phyloP scores from a whole-genome alignment of 2,113 vertebrate genomes.

The Myanophis thanlyinensis region DNA sequence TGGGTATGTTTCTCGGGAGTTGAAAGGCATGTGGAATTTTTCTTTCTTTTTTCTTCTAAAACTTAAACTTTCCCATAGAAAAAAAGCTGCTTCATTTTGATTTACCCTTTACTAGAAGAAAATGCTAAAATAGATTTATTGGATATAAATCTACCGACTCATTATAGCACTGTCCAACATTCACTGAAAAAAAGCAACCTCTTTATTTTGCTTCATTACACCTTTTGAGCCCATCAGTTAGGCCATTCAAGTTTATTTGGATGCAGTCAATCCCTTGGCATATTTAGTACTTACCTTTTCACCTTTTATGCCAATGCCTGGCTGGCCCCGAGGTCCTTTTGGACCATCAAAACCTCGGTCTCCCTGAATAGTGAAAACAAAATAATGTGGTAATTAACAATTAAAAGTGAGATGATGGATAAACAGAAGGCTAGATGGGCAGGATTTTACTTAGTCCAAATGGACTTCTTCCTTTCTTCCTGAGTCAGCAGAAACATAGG shows the following conservation, averaged over 20 bases:
- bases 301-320: constrained; percentile 84
- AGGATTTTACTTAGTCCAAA: constrained; percentile 3
- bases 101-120: constrained; percentile 47
- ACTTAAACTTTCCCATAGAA: constrained; percentile 50
- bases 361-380: constrained; percentile 70
- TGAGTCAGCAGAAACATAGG: not conserved
- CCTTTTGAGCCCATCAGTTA: constrained; percentile 53
- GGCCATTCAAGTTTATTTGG: constrained; percentile 18
- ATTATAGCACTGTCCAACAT: constrained; percentile 40
- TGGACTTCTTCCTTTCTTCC: not conserved
- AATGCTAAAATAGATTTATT: constrained; percentile 54
- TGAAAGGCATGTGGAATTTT: constrained; percentile 21
- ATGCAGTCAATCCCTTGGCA: constrained; percentile 40
- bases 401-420: not conserved
- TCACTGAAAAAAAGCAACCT: constrained; percentile 25
- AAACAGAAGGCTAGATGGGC: not conserved
- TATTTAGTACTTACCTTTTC: constrained; percentile 81
- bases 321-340: constrained; percentile 79
- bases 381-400: constrained; percentile 19
- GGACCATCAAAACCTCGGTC: constrained; percentile 82
- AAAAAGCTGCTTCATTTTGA: constrained; percentile 49
- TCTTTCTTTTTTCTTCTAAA: constrained; percentile 25
- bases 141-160: constrained; percentile 44
- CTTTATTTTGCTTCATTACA: constrained; percentile 59
- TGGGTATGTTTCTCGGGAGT: not conserved